Conservation (phyloP, 2,888 invertebrate species). For the Leptinotarsa rubiginosa region DNA sequence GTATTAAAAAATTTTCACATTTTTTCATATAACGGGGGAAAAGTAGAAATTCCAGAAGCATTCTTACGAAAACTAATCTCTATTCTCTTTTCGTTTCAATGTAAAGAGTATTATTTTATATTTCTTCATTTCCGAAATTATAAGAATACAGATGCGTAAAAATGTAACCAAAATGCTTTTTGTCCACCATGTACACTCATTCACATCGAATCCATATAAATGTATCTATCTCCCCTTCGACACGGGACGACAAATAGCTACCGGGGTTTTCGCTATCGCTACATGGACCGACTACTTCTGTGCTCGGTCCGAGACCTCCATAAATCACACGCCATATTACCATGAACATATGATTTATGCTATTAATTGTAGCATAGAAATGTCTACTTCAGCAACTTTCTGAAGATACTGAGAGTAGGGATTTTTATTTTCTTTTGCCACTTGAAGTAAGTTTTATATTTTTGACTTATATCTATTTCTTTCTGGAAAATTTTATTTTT, state of each 20-base stretch:
- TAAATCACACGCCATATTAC: constrained; percentile 55
- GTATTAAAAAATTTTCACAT: neutral
- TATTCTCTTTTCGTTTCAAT: too few relatives aligned
- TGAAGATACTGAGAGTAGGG: neutral
- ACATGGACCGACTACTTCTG: constrained; percentile 42
- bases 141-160: too few relatives aligned
- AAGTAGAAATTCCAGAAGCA: too few relatives aligned
- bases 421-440: too few relatives aligned
- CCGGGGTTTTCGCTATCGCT: constrained; percentile 47
- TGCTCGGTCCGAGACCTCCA: constrained; percentile 46
- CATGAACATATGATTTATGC: constrained; percentile 56
- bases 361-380: constrained; percentile 52
- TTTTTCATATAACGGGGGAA: neutral
- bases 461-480: too few relatives aligned
- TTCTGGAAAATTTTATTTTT: too few relatives aligned
- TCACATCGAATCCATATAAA: constrained; percentile 28
- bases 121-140: too few relatives aligned
- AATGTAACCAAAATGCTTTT: neutral
- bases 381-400: constrained; percentile 40
- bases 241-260: constrained; percentile 54
- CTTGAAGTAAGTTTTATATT: too few relatives aligned
- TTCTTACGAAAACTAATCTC: too few relatives aligned
- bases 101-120: too few relatives aligned
- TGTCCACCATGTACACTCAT: constrained; percentile 17
- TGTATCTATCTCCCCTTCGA: constrained; percentile 52